Evolutionary conservation across 2,888 invertebrate species (phyloP).

Genomic region (Dinocampus coccinellae): DNA sequence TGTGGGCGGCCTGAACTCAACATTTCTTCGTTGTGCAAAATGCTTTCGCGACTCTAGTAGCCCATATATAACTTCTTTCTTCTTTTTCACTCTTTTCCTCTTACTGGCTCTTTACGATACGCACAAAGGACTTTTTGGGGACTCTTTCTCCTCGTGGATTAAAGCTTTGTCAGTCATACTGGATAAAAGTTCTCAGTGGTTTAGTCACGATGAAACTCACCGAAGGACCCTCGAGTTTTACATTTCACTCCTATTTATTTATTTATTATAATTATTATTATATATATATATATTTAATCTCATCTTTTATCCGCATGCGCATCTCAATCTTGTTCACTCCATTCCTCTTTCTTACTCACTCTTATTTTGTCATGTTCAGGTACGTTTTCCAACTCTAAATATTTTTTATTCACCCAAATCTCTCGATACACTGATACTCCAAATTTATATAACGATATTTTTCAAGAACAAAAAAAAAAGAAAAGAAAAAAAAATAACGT

Average conservation of each 20-base stretch:
- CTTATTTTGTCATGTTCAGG: slow-evolving; percentile 13
- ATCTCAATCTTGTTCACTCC: background rate
- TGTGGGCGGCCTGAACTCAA: background rate
- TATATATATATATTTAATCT: too few species aligned
- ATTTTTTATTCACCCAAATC: too few species aligned
- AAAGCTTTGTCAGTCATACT: slow-evolving; percentile 54
- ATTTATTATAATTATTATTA: too few species aligned
- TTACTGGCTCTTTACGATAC: background rate
- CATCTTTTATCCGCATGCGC: too few species aligned
- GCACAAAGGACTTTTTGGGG: slow-evolving; percentile 56
- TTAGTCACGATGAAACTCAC: slow-evolving; percentile 50
- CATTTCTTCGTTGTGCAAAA: slow-evolving; percentile 8
- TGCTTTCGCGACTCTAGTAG: slow-evolving; percentile 32
- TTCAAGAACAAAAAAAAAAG: too few species aligned
- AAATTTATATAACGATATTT: background rate
- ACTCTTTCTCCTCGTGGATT: slow-evolving; percentile 53
- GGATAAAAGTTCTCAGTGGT: slow-evolving; percentile 48
- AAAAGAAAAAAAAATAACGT: background rate
- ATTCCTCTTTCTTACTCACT: slow-evolving; percentile 17
- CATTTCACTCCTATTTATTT: slow-evolving; percentile 28
- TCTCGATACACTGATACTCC: too few species aligned
- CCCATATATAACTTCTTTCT: background rate
- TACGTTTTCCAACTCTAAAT: slow-evolving; percentile 28
- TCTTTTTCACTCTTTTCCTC: slow-evolving; percentile 37
- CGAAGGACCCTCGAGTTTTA: slow-evolving; percentile 47